Base-by-base conservation (phyloP, 2,888 invertebrate species). In the Hypomecis punctinalis region DNA sequence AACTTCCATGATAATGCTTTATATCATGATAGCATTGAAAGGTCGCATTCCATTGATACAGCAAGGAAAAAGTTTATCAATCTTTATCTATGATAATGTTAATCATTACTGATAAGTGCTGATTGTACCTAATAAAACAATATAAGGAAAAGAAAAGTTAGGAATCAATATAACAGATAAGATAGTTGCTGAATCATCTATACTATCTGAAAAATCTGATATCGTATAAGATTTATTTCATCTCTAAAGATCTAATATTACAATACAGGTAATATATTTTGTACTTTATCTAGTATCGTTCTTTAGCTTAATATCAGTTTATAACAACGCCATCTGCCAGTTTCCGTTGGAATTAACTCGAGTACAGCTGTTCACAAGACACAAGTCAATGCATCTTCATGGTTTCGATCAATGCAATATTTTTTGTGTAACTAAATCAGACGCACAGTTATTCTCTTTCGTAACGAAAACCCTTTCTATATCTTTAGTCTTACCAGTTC, bases 11-110 rank as follows among this genome's bases (percentile, higher is more conserved):
- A 40, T 7, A 33, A 5, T 73, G 72, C 67, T 66, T 68, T 70
- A 0, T 62, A 62, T 57, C 56, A 13, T 36, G 46, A 70, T 71
- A 70, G 62, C 70, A 77, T 69, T 75, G 68, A 72, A 79, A 78
- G 76, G 77, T 77, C 76, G 71, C 78, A 82, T 83, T 81, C 77
- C 68, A 72, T 48, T 74, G 75, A 77, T 78, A 78, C 74, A 65
- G 64, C 68, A 72, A 71, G 64, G 63, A 71, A 74, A 66, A 65
- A 23, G 63, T 36, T 54, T 54, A 43, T 54, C 43, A 35, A 33
- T 42, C 42, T 61, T 65, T 70, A 72, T 70, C 70, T 57, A 49
- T 66, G 61, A 69, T 40, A 40, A 23, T 39, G 11, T 40, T 67
- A 67, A 60, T 2, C 55, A 61, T 40, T n/a, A 33, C 36, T 42